Evolutionary conservation across 1,140 invertebrate genomes (phyloP).

Genomic region (Belonocnema kinseyi): DNA sequence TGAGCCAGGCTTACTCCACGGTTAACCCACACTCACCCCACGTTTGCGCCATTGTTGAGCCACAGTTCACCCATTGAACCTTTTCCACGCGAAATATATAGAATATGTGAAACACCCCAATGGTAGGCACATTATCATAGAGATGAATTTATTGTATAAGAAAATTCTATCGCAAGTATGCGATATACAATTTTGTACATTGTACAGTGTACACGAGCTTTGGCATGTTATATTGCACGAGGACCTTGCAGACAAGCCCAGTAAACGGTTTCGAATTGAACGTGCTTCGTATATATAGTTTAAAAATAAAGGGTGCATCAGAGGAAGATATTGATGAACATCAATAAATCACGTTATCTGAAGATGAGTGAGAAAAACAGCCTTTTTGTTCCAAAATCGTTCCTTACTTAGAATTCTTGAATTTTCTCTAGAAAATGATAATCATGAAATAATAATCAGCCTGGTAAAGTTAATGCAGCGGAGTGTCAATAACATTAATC

Average conservation of each 20-base stretch:
- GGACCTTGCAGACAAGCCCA: conserved; percentile 5
- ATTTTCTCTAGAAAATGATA: too few species aligned
- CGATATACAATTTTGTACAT: neutral
- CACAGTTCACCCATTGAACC: too few species aligned
- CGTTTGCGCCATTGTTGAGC: too few species aligned
- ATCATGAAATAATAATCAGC: too few species aligned
- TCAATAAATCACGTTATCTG: conserved; percentile 38
- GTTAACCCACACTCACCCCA: too few species aligned
- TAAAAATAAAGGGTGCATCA: conserved; percentile 58
- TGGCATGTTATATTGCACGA: neutral
- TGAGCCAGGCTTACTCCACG: too few species aligned
- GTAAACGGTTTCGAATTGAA: conserved; percentile 35
- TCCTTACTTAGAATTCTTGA: too few species aligned
- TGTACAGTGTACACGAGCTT: too few species aligned
- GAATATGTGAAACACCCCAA: neutral
- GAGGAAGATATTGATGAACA: conserved; percentile 43
- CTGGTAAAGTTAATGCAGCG: too few species aligned
- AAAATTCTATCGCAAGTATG: conserved; percentile 6
- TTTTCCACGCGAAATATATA: too few species aligned
- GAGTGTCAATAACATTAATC: too few species aligned
- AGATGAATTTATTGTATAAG: conserved; percentile 1
- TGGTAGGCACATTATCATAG: neutral
- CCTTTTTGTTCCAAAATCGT: neutral
- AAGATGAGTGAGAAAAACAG: neutral
- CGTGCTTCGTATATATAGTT: conserved; percentile 43